Percentiles rank a stretch among this genome's conserved stretches.
Evolutionary conservation across 2,113 vertebrate genomes (phyloP).

Genomic region (Dicaeum eximium): DNA sequence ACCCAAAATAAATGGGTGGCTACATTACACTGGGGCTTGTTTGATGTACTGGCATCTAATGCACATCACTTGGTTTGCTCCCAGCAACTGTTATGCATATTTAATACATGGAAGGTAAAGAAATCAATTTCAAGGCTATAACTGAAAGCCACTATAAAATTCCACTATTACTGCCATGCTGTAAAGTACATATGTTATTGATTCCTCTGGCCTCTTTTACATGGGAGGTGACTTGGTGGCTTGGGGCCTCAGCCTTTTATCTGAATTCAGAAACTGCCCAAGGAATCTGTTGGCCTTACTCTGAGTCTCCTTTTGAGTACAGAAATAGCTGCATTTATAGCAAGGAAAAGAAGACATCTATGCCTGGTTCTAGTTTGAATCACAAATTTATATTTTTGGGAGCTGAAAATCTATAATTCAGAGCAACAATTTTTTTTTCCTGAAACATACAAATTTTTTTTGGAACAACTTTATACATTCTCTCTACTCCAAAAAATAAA

Average conservation of each 20-base stretch:
- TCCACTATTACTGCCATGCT: background rate
- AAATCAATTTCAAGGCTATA: conserved; percentile 11
- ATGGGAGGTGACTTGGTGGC: background rate
- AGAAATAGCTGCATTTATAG: background rate
- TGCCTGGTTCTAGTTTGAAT: background rate
- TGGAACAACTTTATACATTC: background rate
- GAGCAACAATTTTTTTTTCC: background rate
- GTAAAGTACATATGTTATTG: background rate
- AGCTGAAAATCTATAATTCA: background rate
- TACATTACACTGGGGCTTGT: background rate
- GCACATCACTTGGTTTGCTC: background rate
- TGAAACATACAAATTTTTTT: background rate
- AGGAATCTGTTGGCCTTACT: background rate
- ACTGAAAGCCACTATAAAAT: background rate
- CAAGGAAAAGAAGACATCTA: background rate
- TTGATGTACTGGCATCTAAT: background rate
- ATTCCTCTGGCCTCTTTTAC: background rate
- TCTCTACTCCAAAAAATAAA: background rate
- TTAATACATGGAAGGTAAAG: background rate
- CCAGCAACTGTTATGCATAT: background rate
- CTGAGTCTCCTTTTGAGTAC: background rate
- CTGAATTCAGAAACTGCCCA: background rate
- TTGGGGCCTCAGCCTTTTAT: background rate
- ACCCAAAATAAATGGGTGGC: background rate
- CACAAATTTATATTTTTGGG: background rate